Evolutionary conservation across 2,888 invertebrate genomes (phyloP).

Genomic region (Parascotia fuliginaria): DNA sequence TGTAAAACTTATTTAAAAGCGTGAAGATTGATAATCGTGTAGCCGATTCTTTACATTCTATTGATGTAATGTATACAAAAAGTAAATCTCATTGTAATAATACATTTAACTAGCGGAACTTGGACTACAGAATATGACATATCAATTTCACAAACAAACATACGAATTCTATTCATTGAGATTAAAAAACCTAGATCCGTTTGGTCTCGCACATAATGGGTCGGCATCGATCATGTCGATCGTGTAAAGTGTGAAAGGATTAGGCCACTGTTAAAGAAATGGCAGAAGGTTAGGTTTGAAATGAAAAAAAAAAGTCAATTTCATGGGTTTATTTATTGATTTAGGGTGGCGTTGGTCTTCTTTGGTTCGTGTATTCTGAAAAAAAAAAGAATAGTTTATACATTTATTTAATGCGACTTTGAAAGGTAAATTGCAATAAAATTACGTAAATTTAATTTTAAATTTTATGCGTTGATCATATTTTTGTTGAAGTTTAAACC

Average conservation of each 20-base stretch:
- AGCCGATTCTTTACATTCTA: background rate
- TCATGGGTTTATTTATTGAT: background rate
- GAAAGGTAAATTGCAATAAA: no score
- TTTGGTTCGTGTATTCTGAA: background rate
- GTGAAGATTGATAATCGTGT: background rate
- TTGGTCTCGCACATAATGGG: slow-evolving; percentile 48
- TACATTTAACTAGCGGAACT: slow-evolving; percentile 17
- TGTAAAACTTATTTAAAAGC: background rate
- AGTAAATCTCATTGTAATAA: slow-evolving; percentile 14
- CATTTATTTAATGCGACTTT: background rate
- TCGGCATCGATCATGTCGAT: slow-evolving; percentile 66
- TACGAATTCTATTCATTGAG: slow-evolving; percentile 18
- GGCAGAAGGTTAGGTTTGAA: slow-evolving; percentile 13
- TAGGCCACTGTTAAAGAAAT: slow-evolving; percentile 35
- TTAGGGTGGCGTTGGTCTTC: background rate
- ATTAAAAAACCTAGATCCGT: slow-evolving; percentile 50
- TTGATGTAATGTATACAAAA: background rate
- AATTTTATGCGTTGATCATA: no score
- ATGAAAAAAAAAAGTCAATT: background rate
- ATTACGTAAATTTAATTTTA: no score
- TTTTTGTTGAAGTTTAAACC: no score
- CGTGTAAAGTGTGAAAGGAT: slow-evolving; percentile 66
- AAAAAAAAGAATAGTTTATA: background rate
- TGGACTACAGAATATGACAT: slow-evolving; percentile 31
- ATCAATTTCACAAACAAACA: slow-evolving; percentile 43